phyloP scores from a whole-genome alignment of 2,113 vertebrate species.

The Lampris megalopsis region DNA sequence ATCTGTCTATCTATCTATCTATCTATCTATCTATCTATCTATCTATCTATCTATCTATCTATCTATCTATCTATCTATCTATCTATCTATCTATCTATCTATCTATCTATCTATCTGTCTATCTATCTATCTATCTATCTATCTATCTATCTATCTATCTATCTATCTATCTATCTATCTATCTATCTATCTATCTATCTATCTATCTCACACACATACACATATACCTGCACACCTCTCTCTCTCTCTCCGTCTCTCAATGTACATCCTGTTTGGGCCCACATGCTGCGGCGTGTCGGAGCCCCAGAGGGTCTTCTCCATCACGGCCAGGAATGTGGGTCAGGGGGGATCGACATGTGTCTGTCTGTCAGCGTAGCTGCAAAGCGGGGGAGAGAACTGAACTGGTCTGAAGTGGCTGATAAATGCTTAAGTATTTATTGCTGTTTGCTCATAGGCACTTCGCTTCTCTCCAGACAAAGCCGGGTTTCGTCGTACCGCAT shows the following conservation, averaged over 20 bases:
- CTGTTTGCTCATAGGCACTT: not conserved
- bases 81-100: too few species aligned
- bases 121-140: not conserved
- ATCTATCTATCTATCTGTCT: too few species aligned
- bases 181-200: not conserved
- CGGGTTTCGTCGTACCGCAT: too few species aligned
- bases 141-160: not conserved
- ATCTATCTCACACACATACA: not conserved
- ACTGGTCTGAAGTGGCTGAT: not conserved
- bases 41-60: too few species aligned
- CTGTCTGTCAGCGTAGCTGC: slow-evolving; percentile 5
- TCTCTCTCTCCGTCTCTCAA: not conserved
- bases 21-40: too few species aligned
- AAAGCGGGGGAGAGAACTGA: slow-evolving; percentile 1
- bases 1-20: too few species aligned
- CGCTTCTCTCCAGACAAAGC: not conserved
- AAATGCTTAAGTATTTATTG: not conserved
- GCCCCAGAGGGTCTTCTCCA: slow-evolving; percentile 40
- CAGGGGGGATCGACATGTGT: slow-evolving; percentile 22
- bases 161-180: not conserved
- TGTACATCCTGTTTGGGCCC: slow-evolving; percentile 13
- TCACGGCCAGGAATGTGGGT: slow-evolving; percentile 31
- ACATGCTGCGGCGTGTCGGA: slow-evolving; percentile 47
- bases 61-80: too few species aligned
- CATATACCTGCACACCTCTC: not conserved